phyloP scores from a whole-genome alignment of 2,888 invertebrate genomes.

The Cynaeus angustus region DNA sequence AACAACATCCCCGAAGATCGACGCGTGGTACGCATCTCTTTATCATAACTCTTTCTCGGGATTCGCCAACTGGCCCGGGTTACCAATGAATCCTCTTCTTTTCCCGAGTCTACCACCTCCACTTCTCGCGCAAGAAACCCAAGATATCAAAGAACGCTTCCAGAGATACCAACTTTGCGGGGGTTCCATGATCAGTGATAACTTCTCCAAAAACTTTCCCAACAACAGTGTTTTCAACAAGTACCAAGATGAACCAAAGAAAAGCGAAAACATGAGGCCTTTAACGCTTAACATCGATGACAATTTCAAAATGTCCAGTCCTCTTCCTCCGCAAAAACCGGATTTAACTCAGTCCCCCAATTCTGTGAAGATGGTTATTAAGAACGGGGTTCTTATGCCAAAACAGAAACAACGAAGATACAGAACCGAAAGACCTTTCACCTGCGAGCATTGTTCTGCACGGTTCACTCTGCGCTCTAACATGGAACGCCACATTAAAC shows the following conservation, averaged over 20 bases:
- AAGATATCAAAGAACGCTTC: constrained; percentile 80
- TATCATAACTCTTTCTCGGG: constrained; percentile 73
- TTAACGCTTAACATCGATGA: constrained; percentile 69
- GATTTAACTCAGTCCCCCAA: constrained; percentile 75
- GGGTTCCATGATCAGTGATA: constrained; percentile 77
- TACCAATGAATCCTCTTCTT: constrained; percentile 80
- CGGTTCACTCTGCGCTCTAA: constrained; percentile 93
- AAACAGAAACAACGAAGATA: constrained; percentile 94
- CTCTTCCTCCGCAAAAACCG: constrained; percentile 72
- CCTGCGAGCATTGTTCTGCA: constrained; percentile 92
- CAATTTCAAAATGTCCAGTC: constrained; percentile 66
- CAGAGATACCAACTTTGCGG: constrained; percentile 82
- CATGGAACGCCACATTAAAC: constrained; percentile 95
- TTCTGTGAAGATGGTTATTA: constrained; percentile 91
- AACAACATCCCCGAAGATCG: constrained; percentile 75
- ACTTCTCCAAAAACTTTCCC: constrained; percentile 51
- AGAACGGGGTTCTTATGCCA: constrained; percentile 92
- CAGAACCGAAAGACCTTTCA: constrained; percentile 91
- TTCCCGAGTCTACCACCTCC: constrained; percentile 75
- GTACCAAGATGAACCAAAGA: constrained; percentile 56
- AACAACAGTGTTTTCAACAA: constrained; percentile 57
- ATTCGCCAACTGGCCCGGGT: constrained; percentile 72
- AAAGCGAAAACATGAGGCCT: constrained; percentile 74
- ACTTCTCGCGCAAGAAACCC: constrained; percentile 74
- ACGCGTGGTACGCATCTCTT: constrained; percentile 77